A percentile compares a stretch with the other conserved stretches of the same genome.
Evolutionary conservation across 2,113 vertebrate genomes (phyloP).

Genomic region (Morone saxatilis): DNA sequence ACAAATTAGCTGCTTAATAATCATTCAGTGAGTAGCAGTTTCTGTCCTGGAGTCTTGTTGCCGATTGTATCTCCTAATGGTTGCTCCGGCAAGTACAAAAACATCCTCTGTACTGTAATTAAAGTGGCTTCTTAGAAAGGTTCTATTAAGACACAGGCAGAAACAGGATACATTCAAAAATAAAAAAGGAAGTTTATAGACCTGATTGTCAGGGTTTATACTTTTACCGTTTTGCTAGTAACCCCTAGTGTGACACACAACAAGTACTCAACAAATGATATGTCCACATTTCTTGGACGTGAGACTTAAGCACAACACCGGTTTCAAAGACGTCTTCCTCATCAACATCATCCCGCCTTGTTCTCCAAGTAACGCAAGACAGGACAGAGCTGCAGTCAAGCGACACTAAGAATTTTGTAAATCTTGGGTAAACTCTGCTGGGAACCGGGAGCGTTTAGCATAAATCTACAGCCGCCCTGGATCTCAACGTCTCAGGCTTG

Average conservation of each 20-base stretch:
- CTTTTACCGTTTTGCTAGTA: conserved; percentile 10
- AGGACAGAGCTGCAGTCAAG: conserved; percentile 31
- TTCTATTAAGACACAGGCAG: conserved; percentile 32
- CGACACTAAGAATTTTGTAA: conserved; percentile 19
- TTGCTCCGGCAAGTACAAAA: conserved; percentile 36
- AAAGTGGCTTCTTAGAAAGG: conserved; percentile 14
- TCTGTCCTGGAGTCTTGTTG: conserved; percentile 28
- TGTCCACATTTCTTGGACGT: conserved; percentile 57
- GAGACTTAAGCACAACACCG: conserved; percentile 64
- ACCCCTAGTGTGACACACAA: conserved; percentile 52
- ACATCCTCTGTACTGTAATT: conserved; percentile 24
- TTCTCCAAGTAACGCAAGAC: conserved; percentile 23
- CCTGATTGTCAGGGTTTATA: conserved; percentile 66
- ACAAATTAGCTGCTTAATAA: conserved; percentile 50
- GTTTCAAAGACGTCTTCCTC: conserved; percentile 35
- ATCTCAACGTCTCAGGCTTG: conserved; percentile 33
- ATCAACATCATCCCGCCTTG: neutral
- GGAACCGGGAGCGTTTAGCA: conserved; percentile 7
- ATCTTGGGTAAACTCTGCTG: conserved; percentile 1
- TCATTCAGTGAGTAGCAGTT: conserved; percentile 22
- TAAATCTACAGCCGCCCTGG: conserved; percentile 31
- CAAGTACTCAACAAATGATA: conserved; percentile 49
- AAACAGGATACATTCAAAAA: conserved; percentile 31
- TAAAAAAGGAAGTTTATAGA: conserved; percentile 34
- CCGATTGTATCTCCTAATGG: conserved; percentile 6